A percentile compares a stretch with the other conserved stretches of the same genome.
These are phyloP conservation scores for Scomber colias DNA, from an alignment of 2,113 vertebrate genomes.

Conservation along the genomic window DNA sequence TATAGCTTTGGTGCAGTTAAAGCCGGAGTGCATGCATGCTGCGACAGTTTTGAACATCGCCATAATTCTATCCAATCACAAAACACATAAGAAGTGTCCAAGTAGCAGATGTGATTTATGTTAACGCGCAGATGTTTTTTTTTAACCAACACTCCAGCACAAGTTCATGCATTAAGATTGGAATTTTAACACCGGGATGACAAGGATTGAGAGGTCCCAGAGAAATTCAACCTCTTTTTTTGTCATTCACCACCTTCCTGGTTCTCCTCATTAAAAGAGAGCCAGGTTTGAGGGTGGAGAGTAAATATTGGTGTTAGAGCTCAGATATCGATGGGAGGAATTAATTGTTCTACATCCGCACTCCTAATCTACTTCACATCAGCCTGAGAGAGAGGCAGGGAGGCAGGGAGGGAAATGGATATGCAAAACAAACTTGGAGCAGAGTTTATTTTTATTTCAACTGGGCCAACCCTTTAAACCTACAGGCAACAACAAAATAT, in stretches of 20 bases:
- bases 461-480: constrained; percentile 19
- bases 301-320: constrained; percentile 59
- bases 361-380: constrained; percentile 58
- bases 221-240: constrained; percentile 3
- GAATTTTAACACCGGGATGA: constrained; percentile 27
- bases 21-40: constrained; percentile 31
- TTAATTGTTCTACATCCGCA: constrained; percentile 54
- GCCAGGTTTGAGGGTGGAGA: constrained; percentile 43
- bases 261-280: constrained; percentile 57
- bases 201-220: constrained; percentile 34
- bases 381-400: constrained; percentile 21
- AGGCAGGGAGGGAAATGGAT: constrained; percentile 26
- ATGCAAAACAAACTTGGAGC: constrained; percentile 40
- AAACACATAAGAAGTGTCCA: constrained; percentile 59
- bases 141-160: constrained; percentile 29
- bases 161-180: constrained; percentile 42
- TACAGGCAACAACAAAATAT: constrained; percentile 25
- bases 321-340: constrained; percentile 50
- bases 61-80: constrained; percentile 63
- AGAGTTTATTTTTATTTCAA: constrained; percentile 35
- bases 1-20: constrained; percentile 60
- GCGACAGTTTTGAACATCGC: constrained; percentile 40
- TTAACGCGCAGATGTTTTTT: constrained; percentile 16
- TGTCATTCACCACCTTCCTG: background rate
- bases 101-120: constrained; percentile 62